Conservation (phyloP, 2,888 invertebrate genomes). For the Drosophila villosipedis region DNA sequence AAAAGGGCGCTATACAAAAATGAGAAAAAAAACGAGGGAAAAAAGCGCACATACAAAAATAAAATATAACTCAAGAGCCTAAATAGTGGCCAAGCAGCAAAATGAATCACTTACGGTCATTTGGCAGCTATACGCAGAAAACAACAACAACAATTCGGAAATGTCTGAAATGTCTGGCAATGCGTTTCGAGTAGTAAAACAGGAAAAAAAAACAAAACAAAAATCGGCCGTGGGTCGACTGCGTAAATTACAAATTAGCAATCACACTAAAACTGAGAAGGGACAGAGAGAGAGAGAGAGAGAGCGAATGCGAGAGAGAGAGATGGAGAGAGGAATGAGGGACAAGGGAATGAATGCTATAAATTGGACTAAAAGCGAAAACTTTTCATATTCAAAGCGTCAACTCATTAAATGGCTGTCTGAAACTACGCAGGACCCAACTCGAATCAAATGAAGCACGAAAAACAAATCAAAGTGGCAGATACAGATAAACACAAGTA, state of each 20-base stretch:
- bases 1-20: slow-evolving; percentile 42
- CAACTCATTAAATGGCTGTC: slow-evolving; percentile 78
- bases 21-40: not conserved
- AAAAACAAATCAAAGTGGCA: slow-evolving; percentile 77
- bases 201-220: slow-evolving; percentile 28
- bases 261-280: slow-evolving; percentile 73
- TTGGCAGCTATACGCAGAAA: slow-evolving; percentile 34
- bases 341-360: slow-evolving; percentile 42
- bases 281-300: not conserved
- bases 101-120: slow-evolving; percentile 78
- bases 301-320: not conserved
- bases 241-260: slow-evolving; percentile 82
- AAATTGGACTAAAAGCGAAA: slow-evolving; percentile 64
- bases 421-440: slow-evolving; percentile 59
- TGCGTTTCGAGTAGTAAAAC: slow-evolving; percentile 66
- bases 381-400: slow-evolving; percentile 81
- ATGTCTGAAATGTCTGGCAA: slow-evolving; percentile 44
- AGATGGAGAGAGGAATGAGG: not conserved
- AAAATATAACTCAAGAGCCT: slow-evolving; percentile 32
- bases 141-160: slow-evolving; percentile 39
- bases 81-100: slow-evolving; percentile 61
- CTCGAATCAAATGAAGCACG: slow-evolving; percentile 77
- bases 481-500: slow-evolving; percentile 33
- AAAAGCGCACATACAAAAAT: slow-evolving; percentile 11
- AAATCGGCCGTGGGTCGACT: slow-evolving; percentile 68